Evolutionary conservation across 2,888 invertebrate genomes (phyloP).

Genomic region (Erynnis tages): DNA sequence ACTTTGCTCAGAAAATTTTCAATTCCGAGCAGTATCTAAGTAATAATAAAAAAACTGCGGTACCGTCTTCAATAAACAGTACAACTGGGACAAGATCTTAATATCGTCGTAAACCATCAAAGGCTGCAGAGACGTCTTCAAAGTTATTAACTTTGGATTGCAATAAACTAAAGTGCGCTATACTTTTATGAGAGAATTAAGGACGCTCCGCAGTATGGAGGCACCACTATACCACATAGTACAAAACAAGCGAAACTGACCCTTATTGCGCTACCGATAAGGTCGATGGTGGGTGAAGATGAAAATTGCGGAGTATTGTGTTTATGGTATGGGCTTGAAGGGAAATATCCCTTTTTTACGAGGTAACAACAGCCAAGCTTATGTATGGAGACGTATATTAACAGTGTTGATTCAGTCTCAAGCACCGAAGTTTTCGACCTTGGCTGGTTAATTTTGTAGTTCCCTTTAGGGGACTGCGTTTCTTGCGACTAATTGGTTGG

Average conservation of each 20-base stretch:
- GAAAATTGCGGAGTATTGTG: slow-evolving; percentile 49
- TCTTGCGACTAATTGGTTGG: no score
- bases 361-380: slow-evolving; percentile 72
- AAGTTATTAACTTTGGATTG: slow-evolving; percentile 75
- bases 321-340: slow-evolving; percentile 72
- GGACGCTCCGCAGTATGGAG: slow-evolving; percentile 52
- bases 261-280: slow-evolving; percentile 35
- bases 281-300: slow-evolving; percentile 28
- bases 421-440: slow-evolving; percentile 10
- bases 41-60: no score
- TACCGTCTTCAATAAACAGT: slow-evolving; percentile 7
- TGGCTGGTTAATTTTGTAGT: not conserved
- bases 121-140: slow-evolving; percentile 45
- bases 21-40: no score
- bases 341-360: slow-evolving; percentile 77
- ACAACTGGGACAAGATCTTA: slow-evolving; percentile 34
- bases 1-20: no score
- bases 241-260: slow-evolving; percentile 18
- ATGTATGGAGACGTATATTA: slow-evolving; percentile 65
- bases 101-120: slow-evolving; percentile 40
- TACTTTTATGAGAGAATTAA: slow-evolving; percentile 73
- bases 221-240: not conserved
- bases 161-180: slow-evolving; percentile 74
- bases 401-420: slow-evolving; percentile 60
- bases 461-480: no score